Evolutionary conservation across 2,888 invertebrate species (phyloP).

Genomic region (Acanthosoma haemorrhoidale): DNA sequence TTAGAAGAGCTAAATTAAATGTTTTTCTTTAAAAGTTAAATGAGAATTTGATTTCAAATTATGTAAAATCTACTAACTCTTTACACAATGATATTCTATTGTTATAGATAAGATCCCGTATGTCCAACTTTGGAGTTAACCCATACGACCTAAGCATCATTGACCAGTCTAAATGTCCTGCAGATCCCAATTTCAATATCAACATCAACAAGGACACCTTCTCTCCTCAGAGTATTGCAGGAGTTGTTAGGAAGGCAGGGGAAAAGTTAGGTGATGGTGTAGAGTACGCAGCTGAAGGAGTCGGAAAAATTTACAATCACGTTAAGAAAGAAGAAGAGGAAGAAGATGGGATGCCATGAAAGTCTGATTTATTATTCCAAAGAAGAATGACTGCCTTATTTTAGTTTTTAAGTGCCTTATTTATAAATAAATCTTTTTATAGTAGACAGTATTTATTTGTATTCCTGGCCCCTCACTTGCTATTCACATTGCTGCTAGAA

Average conservation of each 20-base stretch:
- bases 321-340: conserved; percentile 43
- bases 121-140: conserved; percentile 63
- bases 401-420: conserved; percentile 13
- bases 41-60: neutral
- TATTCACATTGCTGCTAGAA: no score
- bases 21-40: no score
- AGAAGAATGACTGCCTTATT: conserved; percentile 20
- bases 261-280: conserved; percentile 66
- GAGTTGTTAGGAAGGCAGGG: conserved; percentile 56
- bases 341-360: conserved; percentile 33
- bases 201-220: conserved; percentile 72
- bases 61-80: neutral
- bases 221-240: conserved; percentile 65
- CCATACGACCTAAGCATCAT: conserved; percentile 71
- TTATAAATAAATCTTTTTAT: conserved; percentile 11
- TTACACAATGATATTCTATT: neutral
- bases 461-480: no score
- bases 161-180: conserved; percentile 61
- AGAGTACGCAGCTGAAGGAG: conserved; percentile 63
- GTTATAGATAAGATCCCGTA: conserved; percentile 56
- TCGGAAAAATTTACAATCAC: conserved; percentile 65
- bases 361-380: neutral
- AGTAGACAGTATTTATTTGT: no score
- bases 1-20: no score
- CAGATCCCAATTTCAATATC: conserved; percentile 54